Evolutionary conservation across 1,140 invertebrate species (phyloP).

Genomic region (Pollicipes pollicipes): DNA sequence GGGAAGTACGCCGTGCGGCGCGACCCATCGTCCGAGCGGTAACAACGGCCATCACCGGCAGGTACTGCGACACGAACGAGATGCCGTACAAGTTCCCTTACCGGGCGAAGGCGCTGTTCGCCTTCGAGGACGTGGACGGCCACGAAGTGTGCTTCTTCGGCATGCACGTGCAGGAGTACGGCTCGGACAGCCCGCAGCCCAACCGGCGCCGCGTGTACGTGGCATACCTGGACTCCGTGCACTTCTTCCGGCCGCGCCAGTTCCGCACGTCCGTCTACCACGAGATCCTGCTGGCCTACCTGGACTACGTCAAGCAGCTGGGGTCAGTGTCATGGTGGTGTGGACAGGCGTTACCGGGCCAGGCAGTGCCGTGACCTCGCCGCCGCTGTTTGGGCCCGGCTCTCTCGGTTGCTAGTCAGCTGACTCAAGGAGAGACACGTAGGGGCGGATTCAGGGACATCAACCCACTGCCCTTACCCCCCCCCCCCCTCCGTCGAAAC

Average conservation of each 20-base stretch:
- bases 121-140: conserved; percentile 97
- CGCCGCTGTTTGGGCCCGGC: too few relatives aligned
- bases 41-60: too few relatives aligned
- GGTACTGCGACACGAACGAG: conserved; percentile 77
- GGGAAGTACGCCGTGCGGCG: too few relatives aligned
- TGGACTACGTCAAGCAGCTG: conserved; percentile 95
- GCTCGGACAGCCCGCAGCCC: conserved; percentile 84
- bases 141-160: conserved; percentile 99
- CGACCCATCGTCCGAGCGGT: too few relatives aligned
- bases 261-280: conserved; percentile 97
- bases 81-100: conserved; percentile 89
- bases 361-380: too few relatives aligned
- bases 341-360: too few relatives aligned
- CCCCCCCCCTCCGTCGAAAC: too few relatives aligned
- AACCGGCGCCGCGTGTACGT: conserved; percentile 97
- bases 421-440: too few relatives aligned
- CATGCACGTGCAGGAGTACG: conserved; percentile 99
- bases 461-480: too few relatives aligned
- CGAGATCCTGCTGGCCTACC: conserved; percentile 95
- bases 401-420: too few relatives aligned
- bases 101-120: conserved; percentile 94
- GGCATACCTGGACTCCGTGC: conserved; percentile 97
- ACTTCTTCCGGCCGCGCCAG: conserved; percentile 95
- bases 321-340: conserved; percentile 47
- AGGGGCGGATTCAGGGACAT: too few relatives aligned